These are phyloP conservation scores for Drosophila suboccidentalis DNA, from an alignment of 2,888 invertebrate species.

Conservation along the genomic window DNA sequence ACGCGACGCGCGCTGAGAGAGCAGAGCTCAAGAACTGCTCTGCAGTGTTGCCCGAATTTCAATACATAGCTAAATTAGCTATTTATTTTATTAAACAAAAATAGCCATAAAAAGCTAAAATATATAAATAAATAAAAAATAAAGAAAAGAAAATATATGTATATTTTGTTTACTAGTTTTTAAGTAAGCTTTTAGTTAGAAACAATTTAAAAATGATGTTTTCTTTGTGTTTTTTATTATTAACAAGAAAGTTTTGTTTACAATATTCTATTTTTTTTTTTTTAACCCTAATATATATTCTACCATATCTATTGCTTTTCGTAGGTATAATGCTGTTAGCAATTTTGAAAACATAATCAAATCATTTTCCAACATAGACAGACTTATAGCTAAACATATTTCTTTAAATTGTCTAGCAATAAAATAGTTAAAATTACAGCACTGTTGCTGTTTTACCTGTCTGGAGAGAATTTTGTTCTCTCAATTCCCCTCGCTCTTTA, in stretches of 20 bases:
- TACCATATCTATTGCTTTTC: no score
- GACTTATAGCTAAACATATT: no score
- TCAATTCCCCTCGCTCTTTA: neutral
- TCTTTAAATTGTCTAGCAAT: neutral
- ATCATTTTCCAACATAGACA: no score
- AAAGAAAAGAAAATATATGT: neutral
- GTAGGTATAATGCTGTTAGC: no score
- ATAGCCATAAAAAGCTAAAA: neutral
- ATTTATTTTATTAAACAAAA: neutral
- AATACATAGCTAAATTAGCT: neutral
- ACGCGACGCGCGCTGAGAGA: constrained; percentile 14
- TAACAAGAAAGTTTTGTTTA: no score
- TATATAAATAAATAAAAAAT: no score
- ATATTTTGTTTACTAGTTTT: no score
- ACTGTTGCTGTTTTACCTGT: constrained; percentile 28
- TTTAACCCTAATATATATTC: no score
- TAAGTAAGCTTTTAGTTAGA: neutral
- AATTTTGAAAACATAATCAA: no score
- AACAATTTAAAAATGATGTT: no score
- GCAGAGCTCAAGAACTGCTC: neutral
- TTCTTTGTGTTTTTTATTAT: no score
- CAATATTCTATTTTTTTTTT: no score
- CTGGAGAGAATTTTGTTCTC: constrained; percentile 27
- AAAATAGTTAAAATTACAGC: neutral
- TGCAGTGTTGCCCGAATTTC: neutral